These are phyloP conservation scores for Pygocentrus nattereri DNA, from an alignment of 2,797 vertebrate species.

Conservation along the genomic window DNA sequence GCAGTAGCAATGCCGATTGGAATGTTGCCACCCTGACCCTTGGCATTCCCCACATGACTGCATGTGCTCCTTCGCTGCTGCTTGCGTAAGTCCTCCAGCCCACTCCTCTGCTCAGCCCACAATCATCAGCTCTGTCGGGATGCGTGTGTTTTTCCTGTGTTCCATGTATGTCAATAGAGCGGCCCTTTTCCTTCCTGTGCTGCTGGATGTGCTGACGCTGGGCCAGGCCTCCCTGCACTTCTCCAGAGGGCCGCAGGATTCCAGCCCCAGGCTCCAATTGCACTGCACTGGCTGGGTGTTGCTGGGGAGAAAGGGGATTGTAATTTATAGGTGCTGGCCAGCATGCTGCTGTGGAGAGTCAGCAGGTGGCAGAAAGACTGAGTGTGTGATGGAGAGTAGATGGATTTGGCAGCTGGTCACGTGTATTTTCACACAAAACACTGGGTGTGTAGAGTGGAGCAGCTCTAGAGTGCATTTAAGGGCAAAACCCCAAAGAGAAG, in stretches of 20 bases:
- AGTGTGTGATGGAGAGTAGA: slow-evolving; percentile 13
- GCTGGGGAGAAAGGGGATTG: slow-evolving; percentile 48
- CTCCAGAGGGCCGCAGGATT: slow-evolving; percentile 59
- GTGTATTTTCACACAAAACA: slow-evolving; percentile 12
- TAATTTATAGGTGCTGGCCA: slow-evolving; percentile 44
- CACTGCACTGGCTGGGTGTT: slow-evolving; percentile 35
- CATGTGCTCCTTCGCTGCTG: slow-evolving; percentile 61
- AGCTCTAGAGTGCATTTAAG: slow-evolving; percentile 16
- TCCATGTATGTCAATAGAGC: slow-evolving; percentile 62
- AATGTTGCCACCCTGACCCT: slow-evolving; percentile 59
- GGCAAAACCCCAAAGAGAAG: slow-evolving; percentile 14
- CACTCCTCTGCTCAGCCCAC: not conserved
- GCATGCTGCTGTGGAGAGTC: slow-evolving; percentile 14
- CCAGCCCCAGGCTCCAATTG: slow-evolving; percentile 42
- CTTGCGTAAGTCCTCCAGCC: slow-evolving; percentile 50
- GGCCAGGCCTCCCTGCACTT: slow-evolving; percentile 38
- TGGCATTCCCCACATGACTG: slow-evolving; percentile 74
- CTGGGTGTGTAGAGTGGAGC: not conserved
- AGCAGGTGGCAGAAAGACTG: slow-evolving; percentile 46
- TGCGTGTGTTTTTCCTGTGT: slow-evolving; percentile 48
- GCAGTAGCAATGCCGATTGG: slow-evolving; percentile 53
- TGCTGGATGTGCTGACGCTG: slow-evolving; percentile 60
- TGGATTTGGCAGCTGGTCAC: slow-evolving; percentile 27
- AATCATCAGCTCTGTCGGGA: slow-evolving; percentile 18
- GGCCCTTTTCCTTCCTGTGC: slow-evolving; percentile 66